phyloP scores from a whole-genome alignment of 1,140 invertebrate genomes.

The Bombus pyrosoma region DNA sequence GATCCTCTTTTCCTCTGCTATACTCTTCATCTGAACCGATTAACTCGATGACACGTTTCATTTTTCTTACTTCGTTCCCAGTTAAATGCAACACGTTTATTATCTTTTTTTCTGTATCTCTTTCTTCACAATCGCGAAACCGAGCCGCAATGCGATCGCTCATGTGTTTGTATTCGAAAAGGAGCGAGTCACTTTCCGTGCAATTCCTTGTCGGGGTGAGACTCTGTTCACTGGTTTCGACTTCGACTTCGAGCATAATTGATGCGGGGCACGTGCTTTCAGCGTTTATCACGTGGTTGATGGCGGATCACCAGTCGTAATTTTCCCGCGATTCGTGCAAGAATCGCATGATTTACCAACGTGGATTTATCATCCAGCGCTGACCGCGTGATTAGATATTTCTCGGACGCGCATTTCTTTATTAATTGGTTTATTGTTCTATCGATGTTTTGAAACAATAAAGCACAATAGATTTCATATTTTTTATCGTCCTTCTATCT shows the following conservation, averaged over 20 bases:
- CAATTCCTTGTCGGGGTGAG: conserved; percentile 48
- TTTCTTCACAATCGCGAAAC: conserved; percentile 20
- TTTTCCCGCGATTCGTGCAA: conserved; percentile 46
- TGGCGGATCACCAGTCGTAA: conserved; percentile 16
- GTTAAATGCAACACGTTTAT: not conserved
- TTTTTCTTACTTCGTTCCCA: not conserved
- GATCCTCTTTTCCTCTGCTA: not conserved
- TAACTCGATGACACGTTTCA: conserved; percentile 17
- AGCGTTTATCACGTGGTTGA: conserved; percentile 58
- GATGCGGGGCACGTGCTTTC: conserved; percentile 65
- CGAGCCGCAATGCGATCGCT: conserved; percentile 1
- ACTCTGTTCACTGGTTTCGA: conserved; percentile 40
- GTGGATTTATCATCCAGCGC: not conserved
- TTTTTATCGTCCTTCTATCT: not conserved
- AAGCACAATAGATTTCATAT: not conserved
- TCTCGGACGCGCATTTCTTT: not conserved
- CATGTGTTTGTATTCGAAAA: not conserved
- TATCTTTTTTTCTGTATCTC: conserved; percentile 7
- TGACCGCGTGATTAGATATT: not conserved
- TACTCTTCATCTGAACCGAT: not conserved
- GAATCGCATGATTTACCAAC: conserved; percentile 14
- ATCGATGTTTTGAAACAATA: not conserved
- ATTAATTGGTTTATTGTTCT: not conserved
- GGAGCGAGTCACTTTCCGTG: conserved; percentile 48
- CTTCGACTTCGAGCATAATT: conserved; percentile 58